Evolutionary conservation across 1,140 invertebrate species (phyloP).

Genomic region (Camponotus floridanus): DNA sequence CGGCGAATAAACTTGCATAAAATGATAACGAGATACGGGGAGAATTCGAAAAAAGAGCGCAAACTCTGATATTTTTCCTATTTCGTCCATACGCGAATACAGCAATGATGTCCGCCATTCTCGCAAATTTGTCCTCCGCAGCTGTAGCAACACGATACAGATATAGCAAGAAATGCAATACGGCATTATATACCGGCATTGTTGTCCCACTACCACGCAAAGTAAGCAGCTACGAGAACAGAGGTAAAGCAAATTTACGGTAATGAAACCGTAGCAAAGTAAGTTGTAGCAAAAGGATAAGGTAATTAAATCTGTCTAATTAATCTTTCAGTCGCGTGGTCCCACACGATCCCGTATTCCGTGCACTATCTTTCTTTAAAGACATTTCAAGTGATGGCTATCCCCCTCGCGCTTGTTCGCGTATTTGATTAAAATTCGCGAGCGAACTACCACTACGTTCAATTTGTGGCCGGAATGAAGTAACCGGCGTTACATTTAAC

Average conservation of each 20-base stretch:
- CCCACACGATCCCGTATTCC: constrained; percentile 42
- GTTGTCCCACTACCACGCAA: constrained; percentile 47
- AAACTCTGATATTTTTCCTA: constrained; percentile 1
- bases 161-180: constrained; percentile 60
- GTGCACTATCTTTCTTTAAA: constrained; percentile 47
- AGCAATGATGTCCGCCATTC: constrained; percentile 47
- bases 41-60: not conserved
- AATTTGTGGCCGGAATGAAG: constrained; percentile 33
- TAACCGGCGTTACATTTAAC: not conserved
- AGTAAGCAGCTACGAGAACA: constrained; percentile 53
- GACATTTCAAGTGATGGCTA: constrained; percentile 51
- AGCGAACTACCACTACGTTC: constrained; percentile 8
- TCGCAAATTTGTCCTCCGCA: constrained; percentile 48
- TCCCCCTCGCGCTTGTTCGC: constrained; percentile 30
- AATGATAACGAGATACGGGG: constrained; percentile 7
- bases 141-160: constrained; percentile 35
- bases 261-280: constrained; percentile 62
- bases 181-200: constrained; percentile 45
- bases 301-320: constrained; percentile 64
- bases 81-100: constrained; percentile 28
- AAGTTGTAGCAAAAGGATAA: constrained; percentile 61
- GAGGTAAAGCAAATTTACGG: constrained; percentile 59
- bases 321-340: constrained; percentile 54
- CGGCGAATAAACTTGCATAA: constrained; percentile 48
- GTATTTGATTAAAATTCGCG: constrained; percentile 55